phyloP scores from a whole-genome alignment of 1,140 invertebrate species.

The Bilobella aurantiaca region DNA sequence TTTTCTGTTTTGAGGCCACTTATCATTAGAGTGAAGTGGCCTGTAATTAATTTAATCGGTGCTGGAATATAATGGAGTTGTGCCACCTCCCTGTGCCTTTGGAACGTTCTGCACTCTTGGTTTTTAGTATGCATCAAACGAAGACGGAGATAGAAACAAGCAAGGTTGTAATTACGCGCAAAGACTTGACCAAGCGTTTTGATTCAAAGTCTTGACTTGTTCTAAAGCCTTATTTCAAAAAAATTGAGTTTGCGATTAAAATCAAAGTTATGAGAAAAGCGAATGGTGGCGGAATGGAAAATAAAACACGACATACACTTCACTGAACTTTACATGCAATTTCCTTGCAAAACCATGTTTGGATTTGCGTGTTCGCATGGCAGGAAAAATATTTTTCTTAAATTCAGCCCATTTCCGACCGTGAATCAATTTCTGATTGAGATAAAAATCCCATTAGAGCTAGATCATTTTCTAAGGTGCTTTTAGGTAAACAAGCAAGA shows the following conservation, averaged over 20 bases:
- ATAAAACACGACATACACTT: not conserved
- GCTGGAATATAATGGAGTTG: not conserved
- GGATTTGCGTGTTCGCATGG: not conserved
- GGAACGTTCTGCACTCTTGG: not conserved
- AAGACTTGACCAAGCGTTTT: not conserved
- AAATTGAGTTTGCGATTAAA: not conserved
- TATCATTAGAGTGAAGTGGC: constrained; percentile 8
- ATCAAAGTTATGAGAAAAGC: constrained; percentile 1
- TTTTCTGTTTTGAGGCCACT: not conserved
- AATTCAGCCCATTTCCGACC: not conserved
- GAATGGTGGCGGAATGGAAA: not conserved
- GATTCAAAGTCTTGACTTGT: not conserved
- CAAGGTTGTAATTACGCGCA: constrained; percentile 3
- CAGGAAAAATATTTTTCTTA: not conserved
- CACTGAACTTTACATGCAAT: no score
- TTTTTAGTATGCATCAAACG: not conserved
- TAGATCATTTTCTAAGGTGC: no score
- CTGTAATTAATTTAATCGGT: constrained; percentile 8
- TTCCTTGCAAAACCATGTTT: not conserved
- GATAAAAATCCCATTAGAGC: constrained; percentile 2
- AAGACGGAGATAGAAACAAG: not conserved
- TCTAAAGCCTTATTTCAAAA: not conserved
- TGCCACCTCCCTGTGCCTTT: not conserved
- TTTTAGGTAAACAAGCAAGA: no score
- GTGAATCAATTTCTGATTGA: not conserved